Evolutionary conservation across 2,797 vertebrate species (phyloP), one percentile per base, ranked within the genome.

Genomic region (Taenioides sp.): DNA sequence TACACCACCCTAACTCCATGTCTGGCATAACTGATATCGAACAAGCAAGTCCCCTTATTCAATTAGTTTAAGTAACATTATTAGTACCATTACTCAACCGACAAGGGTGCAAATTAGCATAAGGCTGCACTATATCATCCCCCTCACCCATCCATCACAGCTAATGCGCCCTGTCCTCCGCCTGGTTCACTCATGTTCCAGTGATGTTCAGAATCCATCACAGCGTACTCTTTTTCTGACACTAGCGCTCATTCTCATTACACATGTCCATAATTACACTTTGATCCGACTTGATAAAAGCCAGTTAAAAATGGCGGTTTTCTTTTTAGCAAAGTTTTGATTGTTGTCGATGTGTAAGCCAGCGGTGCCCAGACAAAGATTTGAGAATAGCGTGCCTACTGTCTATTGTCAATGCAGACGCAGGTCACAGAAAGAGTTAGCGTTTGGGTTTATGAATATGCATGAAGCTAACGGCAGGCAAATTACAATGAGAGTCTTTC

Each of bases 191-290:
- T 84, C 80, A 63, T 79, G 82, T 83, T 82, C 73, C 75, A 80
- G 84, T 86, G 81, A 83, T 79, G 80, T 83, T 85, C 81, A 43
- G 62, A 84, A 87, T 89, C 81, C 86, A 77, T 89, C 88, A 86
- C 80, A 70, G 71, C 77, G 43, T 72, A 71, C 73, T 87, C 79
- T 79, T 77, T 83, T 34, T 72, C 81, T 65, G 67, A 74, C 83
- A 82, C 75, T 78, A 75, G 68, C 80, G 84, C 84, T 74, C 72
- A 71, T 87, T 90, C 79, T 84, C 82, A 82, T 85, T 84, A 85
- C 77, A 77, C 78, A 62, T 57, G 76, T 74, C 83, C 78, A 73
- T 84, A 83, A 87, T 84, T 80, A 67, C 71, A 66, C 84, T 87
- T 85, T 84, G 83, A 87, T 86, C 79, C 69, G 50, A 75, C 65